Evolutionary conservation across 2,797 vertebrate species (phyloP), one percentile per base, ranked within the genome.

Genomic region (Leptodactylus fallax): DNA sequence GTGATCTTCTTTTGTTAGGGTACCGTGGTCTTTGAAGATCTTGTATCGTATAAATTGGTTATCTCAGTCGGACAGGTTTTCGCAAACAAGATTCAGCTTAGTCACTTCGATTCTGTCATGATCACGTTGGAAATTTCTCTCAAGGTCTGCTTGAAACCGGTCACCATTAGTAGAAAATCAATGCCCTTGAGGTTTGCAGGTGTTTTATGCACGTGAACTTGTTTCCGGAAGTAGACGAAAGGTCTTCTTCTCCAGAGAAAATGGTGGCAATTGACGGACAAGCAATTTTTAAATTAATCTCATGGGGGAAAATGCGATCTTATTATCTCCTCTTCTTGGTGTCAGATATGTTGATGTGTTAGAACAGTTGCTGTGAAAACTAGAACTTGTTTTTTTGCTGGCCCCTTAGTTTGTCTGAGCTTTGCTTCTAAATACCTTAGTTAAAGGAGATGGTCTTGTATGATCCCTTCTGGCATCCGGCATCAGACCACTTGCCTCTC

Each of bases 131-230:
- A 55, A 69, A 13, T 36, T 47, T 47, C 71, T 72, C 17, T 16
- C 11, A 58, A 47, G 77, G 58, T 65, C 56, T 79, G 74, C 9
- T 45, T 10, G 61, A 79, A 56, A 47, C 47, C 17, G 65, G 53
- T 79, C 77, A 79, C 23, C 49, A 69, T 27, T 21, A 56, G 36
- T 36, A 56, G 8, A 69, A 51, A 47, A 65, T 16, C 55, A 69
- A 72, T 65, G 10, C 85, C 77, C 77, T 58, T 27, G 77, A 79
- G 77, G 61, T 0, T 58, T n/a, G 11, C 19, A 25, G 7, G 17
- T 80, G 85, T 72, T 80, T 36, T 60, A 80, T 80, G 3, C 45
- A n/a, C 45, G n/a, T 9, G 8, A 79, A 79, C 60, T 79, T 16
- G 12, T 67, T 86, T 69, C 17, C 55, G 76, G 45, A 78, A 80